Conservation (phyloP, 2,797 vertebrate genomes). For the Aythya fuligula region DNA sequence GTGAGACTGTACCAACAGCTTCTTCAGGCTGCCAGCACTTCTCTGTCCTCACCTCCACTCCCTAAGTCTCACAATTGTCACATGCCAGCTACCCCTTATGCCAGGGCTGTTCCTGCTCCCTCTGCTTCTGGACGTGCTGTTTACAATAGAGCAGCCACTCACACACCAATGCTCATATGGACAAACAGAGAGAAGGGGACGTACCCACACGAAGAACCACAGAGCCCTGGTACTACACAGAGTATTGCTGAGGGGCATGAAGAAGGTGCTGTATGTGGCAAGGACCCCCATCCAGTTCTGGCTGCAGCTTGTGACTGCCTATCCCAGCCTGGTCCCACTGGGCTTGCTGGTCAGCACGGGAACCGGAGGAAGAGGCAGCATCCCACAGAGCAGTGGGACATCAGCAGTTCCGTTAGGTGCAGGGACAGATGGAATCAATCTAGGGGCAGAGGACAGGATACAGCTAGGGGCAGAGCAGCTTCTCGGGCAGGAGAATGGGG, state of each 20-base stretch:
- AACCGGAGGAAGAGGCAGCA: not conserved
- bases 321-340: slow-evolving; percentile 61
- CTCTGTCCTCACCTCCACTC: not conserved
- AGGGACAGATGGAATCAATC: fast-evolving
- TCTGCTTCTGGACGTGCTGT: not conserved
- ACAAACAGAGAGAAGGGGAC: not conserved
- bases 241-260: slow-evolving; percentile 84
- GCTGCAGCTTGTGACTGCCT: not conserved
- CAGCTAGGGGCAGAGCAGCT: not conserved
- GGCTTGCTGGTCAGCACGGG: slow-evolving; percentile 79
- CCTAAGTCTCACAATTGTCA: not conserved
- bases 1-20: not conserved
- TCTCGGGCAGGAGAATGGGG: not conserved
- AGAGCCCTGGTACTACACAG: slow-evolving; percentile 83
- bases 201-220: slow-evolving; percentile 84
- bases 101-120: not conserved
- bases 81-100: not conserved
- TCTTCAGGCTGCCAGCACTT: not conserved
- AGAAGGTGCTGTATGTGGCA: slow-evolving; percentile 83
- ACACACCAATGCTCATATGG: fast-evolving
- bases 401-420: not conserved
- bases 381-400: not conserved
- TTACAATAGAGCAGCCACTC: fast-evolving
- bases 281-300: slow-evolving; percentile 76
- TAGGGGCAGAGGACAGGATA: not conserved